phyloP scores from a whole-genome alignment of 2,888 invertebrate species.

The Rhingia campestris region DNA sequence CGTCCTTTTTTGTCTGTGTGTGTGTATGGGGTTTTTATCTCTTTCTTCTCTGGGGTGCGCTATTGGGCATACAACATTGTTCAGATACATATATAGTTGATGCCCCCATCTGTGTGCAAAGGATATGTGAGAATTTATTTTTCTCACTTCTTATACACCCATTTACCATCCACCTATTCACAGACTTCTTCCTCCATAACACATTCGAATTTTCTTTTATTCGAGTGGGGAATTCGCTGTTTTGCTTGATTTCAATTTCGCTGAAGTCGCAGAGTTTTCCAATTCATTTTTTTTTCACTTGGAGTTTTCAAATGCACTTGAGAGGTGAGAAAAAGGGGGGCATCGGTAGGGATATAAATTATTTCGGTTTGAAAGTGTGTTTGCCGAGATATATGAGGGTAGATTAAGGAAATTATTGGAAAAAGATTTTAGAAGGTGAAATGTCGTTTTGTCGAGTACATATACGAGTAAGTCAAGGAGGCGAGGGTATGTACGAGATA shows the following conservation, averaged over 20 bases:
- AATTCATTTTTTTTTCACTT: conserved; percentile 12
- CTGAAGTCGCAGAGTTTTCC: conserved; percentile 53
- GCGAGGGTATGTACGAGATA: neutral
- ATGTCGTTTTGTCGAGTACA: conserved; percentile 26
- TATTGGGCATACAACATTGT: conserved; percentile 41
- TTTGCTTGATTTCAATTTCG: conserved; percentile 74
- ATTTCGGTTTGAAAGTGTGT: conserved; percentile 36
- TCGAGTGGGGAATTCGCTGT: conserved; percentile 65
- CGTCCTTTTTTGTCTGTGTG: neutral
- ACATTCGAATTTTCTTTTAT: conserved; percentile 58
- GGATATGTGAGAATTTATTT: conserved; percentile 53
- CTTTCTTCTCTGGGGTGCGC: conserved; percentile 50
- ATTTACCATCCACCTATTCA: conserved; percentile 18
- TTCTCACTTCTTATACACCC: conserved; percentile 36
- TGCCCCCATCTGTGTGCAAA: conserved; percentile 35
- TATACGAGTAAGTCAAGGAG: neutral
- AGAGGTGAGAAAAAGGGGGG: conserved; percentile 13
- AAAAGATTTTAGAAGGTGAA: conserved; percentile 59
- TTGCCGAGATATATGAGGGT: conserved; percentile 45
- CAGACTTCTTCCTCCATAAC: conserved; percentile 15
- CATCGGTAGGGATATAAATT: conserved; percentile 46
- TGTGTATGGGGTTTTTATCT: conserved; percentile 35
- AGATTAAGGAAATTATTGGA: conserved; percentile 69
- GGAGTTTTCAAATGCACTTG: conserved; percentile 62
- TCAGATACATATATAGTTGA: conserved; percentile 26